Conservation (phyloP, 2,113 vertebrate species). For the Tachycineta bicolor region DNA sequence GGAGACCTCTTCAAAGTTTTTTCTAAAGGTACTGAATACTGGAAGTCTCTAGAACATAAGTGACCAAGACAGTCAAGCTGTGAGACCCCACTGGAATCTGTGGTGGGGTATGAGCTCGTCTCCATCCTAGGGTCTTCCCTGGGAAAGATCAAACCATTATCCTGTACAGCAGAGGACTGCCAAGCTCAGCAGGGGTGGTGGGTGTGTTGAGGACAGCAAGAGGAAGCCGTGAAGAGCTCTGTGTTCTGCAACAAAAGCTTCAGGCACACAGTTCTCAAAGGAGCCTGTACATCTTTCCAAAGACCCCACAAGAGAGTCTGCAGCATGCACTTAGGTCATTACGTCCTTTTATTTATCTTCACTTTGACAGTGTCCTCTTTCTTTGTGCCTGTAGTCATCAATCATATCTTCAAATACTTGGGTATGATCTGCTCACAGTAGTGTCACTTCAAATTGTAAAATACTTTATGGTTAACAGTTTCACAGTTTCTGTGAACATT, state of each 20-base stretch:
- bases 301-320: background rate
- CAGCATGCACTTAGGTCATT: background rate
- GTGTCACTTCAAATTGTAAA: constrained; percentile 12
- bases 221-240: background rate
- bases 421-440: background rate
- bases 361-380: background rate
- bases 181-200: background rate
- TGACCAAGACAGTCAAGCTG: background rate
- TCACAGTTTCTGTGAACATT: constrained; percentile 24
- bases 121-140: background rate
- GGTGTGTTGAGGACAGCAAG: background rate
- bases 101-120: background rate
- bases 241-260: background rate
- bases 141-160: background rate
- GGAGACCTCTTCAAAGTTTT: background rate
- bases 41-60: background rate
- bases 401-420: background rate
- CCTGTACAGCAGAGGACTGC: background rate
- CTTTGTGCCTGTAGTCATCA: background rate
- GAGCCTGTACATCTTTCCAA: background rate
- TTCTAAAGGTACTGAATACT: background rate
- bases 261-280: background rate
- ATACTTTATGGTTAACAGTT: background rate
- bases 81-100: background rate
- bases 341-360: background rate